These are phyloP conservation scores for Pinctada fucata DNA, from an alignment of 2,888 invertebrate genomes.

Conservation along the genomic window DNA sequence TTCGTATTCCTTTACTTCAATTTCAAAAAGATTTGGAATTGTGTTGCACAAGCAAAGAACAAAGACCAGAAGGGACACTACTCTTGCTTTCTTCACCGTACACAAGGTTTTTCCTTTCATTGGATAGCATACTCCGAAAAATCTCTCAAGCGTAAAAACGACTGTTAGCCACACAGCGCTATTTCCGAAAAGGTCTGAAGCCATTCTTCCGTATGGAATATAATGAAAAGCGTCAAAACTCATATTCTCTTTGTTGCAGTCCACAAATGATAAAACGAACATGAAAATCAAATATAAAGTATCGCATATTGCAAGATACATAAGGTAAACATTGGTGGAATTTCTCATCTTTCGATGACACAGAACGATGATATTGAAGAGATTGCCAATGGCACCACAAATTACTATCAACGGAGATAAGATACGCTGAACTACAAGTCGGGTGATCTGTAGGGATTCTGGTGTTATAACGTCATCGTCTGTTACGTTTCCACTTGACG, in stretches of 20 bases:
- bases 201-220: conserved; percentile 79
- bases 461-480: neutral
- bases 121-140: conserved; percentile 86
- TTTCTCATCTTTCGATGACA: conserved; percentile 71
- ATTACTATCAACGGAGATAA: conserved; percentile 67
- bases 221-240: conserved; percentile 80
- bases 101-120: conserved; percentile 82
- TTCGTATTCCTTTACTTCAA: conserved; percentile 50
- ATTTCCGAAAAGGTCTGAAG: conserved; percentile 83
- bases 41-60: conserved; percentile 81
- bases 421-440: conserved; percentile 65
- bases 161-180: conserved; percentile 87
- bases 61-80: conserved; percentile 81
- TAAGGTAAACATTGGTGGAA: conserved; percentile 81
- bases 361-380: conserved; percentile 72
- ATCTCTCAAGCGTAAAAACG: conserved; percentile 86
- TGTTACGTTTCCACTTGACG: too few relatives aligned
- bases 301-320: conserved; percentile 85
- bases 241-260: conserved; percentile 79
- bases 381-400: conserved; percentile 72
- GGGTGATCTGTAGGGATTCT: conserved; percentile 45
- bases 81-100: conserved; percentile 84
- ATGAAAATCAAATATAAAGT: conserved; percentile 84
- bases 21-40: conserved; percentile 84
- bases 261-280: conserved; percentile 82